phyloP scores from a whole-genome alignment of 2,113 vertebrate species.

The Myiopsitta monachus region DNA sequence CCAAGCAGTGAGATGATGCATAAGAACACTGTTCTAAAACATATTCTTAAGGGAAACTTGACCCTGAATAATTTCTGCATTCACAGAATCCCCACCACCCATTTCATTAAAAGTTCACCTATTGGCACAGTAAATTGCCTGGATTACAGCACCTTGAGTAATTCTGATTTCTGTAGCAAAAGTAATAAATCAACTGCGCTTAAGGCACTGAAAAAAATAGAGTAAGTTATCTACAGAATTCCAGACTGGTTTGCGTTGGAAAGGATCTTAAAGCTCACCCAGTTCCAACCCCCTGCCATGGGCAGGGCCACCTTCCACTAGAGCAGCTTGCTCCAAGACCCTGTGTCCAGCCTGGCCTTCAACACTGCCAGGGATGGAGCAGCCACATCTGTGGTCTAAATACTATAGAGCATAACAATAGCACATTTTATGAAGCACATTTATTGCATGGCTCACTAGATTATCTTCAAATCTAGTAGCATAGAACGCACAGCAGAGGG shows the following conservation, averaged over 20 bases:
- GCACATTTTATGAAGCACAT: not conserved
- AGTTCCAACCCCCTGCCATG: not conserved
- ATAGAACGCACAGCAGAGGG: fast-evolving
- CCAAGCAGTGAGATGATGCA: not conserved
- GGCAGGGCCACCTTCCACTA: not conserved
- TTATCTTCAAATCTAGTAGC: not conserved
- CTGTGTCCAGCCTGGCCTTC: not conserved
- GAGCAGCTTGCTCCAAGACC: not conserved
- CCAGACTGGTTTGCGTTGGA: not conserved
- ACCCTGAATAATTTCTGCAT: not conserved
- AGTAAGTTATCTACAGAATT: not conserved
- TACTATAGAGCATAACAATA: not conserved
- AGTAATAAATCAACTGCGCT: not conserved
- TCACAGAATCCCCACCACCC: not conserved
- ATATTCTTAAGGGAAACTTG: not conserved
- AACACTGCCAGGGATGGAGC: not conserved
- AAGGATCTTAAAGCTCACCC: not conserved
- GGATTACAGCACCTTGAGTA: not conserved
- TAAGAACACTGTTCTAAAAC: not conserved
- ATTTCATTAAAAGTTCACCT: not conserved
- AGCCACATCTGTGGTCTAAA: not conserved
- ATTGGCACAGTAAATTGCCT: not conserved
- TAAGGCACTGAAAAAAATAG: not conserved
- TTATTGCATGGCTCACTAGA: not conserved
- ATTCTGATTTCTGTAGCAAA: not conserved